Percentiles rank a stretch among this genome's conserved stretches.
Evolutionary conservation across 2,113 vertebrate genomes (phyloP).

Genomic region (Strix aluco): DNA sequence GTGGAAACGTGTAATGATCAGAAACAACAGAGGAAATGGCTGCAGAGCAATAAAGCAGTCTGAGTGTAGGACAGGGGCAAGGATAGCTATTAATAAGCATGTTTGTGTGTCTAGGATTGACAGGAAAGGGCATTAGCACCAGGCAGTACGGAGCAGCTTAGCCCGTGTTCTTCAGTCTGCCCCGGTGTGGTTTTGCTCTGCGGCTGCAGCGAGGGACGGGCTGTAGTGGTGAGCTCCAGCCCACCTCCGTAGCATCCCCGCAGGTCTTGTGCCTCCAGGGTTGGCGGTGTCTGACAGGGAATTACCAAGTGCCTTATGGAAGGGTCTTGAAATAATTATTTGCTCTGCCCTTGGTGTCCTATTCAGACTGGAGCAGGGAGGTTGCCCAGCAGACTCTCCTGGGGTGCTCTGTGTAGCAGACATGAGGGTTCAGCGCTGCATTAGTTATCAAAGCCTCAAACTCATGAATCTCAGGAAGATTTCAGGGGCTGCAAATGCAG

Average conservation of each 20-base stretch:
- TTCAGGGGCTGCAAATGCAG: conserved; percentile 40
- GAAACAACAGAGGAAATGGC: neutral
- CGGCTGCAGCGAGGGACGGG: neutral
- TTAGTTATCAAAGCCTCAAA: conserved; percentile 20
- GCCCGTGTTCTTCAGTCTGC: neutral
- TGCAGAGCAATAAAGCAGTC: neutral
- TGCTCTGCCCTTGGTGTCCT: neutral
- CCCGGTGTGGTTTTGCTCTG: neutral
- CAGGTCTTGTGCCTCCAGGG: neutral
- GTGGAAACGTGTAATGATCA: neutral
- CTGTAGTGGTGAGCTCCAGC: neutral
- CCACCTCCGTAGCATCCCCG: neutral
- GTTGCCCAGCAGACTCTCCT: neutral
- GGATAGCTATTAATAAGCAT: neutral
- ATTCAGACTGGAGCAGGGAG: neutral
- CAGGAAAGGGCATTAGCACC: neutral
- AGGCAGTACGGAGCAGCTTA: neutral
- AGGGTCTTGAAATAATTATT: neutral
- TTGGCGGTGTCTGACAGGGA: neutral
- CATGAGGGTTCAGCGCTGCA: neutral
- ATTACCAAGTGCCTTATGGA: neutral
- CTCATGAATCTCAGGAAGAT: conserved; percentile 10
- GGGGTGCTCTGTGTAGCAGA: neutral
- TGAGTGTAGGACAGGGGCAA: neutral
- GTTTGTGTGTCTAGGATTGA: neutral